phyloP scores from a whole-genome alignment of 2,113 vertebrate species.

The Okapia johnstoni region DNA sequence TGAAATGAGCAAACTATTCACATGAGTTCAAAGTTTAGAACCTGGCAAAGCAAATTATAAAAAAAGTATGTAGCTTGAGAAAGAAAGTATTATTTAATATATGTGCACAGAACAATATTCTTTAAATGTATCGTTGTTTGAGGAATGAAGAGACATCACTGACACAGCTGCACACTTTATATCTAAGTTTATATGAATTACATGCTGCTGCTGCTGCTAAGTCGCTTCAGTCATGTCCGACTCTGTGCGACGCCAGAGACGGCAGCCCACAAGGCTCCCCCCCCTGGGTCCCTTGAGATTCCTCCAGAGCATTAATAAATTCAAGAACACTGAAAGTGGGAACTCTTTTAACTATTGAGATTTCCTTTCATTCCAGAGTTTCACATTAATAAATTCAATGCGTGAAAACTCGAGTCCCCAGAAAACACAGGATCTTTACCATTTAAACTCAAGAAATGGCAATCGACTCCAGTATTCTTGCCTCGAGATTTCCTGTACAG shows the following conservation, averaged over 20 bases:
- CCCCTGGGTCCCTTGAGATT: too few species aligned
- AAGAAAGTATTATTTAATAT: background rate
- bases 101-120: background rate
- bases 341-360: too few species aligned
- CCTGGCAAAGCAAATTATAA: background rate
- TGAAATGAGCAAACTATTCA: background rate
- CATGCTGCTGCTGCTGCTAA: too few species aligned
- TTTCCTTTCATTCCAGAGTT: too few species aligned
- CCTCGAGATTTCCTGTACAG: background rate
- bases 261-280: too few species aligned
- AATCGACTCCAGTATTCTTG: background rate
- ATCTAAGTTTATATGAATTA: background rate
- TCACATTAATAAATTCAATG: background rate
- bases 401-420: background rate
- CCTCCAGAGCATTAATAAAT: too few species aligned
- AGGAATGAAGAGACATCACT: background rate
- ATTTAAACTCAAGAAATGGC: background rate
- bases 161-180: background rate
- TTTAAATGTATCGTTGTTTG: background rate
- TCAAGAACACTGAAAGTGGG: too few species aligned
- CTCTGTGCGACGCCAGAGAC: too few species aligned
- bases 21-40: constrained; percentile 40
- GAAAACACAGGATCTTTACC: background rate
- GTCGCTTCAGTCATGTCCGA: too few species aligned
- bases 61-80: background rate